Evolutionary conservation across 2,113 vertebrate genomes (phyloP), one percentile per base, ranked within the genome.

Genomic region (Trochalopteron elliotii): DNA sequence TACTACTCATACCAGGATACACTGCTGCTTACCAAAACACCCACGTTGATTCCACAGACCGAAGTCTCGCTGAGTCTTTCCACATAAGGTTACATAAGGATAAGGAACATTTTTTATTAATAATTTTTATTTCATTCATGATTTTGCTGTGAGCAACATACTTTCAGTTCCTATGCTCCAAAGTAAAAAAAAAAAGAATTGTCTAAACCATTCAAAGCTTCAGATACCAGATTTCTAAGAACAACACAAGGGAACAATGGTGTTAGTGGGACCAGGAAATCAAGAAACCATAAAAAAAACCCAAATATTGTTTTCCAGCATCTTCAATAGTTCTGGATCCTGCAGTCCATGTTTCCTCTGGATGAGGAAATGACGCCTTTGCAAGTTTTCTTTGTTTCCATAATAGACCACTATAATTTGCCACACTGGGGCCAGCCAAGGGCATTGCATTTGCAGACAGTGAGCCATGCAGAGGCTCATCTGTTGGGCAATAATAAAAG

Each of bases 141-240:
- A 93, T 42, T 83, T 79, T 75, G 25, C 47, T 74, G 35, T 35
- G 27, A 70, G 35, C 55, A 91, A 75, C 2, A 0, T 40, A 15
- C 31, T 74, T 90, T 37, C 64, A 47, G n/a, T 19, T 83, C 59
- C 31, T 72, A 3, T 5, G 49, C 55, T 82, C 20, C 24, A 40
- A 60, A 68, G 8, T 27, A 19, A 83, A 77, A 53, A 60, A 86
- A 61, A 52, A 87, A 59, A 63, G 1, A 60, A 37, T 18, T 60
- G 22, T 30, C 87, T 76, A 55, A 87, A 61, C 70, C 42, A 63
- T 59, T 93, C 50, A 93, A 85, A 80, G 57, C 6, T 42, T 25
- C 65, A 91, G 69, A 87, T 33, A 79, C 12, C 63, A 95, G 67
- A 82, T 59, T 91, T 95, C 85, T 91, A 96, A 91, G 93, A 96